phyloP scores from a whole-genome alignment of 1,140 invertebrate genomes.

The Drosophila ambigua region DNA sequence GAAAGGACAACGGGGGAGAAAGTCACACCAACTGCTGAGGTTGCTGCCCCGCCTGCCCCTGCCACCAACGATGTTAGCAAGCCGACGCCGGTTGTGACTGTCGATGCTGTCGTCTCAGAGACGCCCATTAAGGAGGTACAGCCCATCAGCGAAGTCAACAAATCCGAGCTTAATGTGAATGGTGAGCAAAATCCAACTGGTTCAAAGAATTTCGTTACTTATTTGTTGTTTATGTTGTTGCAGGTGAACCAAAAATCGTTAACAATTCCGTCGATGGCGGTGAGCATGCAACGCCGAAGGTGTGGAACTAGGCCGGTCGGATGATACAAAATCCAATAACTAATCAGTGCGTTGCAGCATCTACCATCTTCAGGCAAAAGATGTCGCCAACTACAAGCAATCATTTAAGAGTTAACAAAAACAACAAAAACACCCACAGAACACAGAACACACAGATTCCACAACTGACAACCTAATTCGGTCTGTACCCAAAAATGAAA shows the following conservation, averaged over 20 bases:
- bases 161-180: constrained; percentile 74
- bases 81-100: constrained; percentile 24
- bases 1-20: constrained; percentile 30
- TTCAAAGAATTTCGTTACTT: not conserved
- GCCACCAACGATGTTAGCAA: constrained; percentile 64
- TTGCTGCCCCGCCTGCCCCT: constrained; percentile 16
- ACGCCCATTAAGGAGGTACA: constrained; percentile 53
- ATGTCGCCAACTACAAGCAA: constrained; percentile 60
- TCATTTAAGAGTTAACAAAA: constrained; percentile 42
- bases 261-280: constrained; percentile 64
- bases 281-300: constrained; percentile 73
- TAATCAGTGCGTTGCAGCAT: constrained; percentile 55
- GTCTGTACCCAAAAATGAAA: constrained; percentile 32
- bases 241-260: constrained; percentile 77
- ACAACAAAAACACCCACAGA: constrained; percentile 12
- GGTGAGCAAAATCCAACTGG: constrained; percentile 38
- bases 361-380: constrained; percentile 46
- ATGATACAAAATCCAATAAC: constrained; percentile 49
- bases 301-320: constrained; percentile 64
- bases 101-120: constrained; percentile 12
- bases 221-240: not conserved
- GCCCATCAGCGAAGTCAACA: constrained; percentile 49
- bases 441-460: constrained; percentile 17
- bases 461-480: constrained; percentile 40
- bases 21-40: constrained; percentile 25